These are phyloP conservation scores for Cheilinus undulatus DNA, from an alignment of 2,113 vertebrate genomes.

Conservation along the genomic window DNA sequence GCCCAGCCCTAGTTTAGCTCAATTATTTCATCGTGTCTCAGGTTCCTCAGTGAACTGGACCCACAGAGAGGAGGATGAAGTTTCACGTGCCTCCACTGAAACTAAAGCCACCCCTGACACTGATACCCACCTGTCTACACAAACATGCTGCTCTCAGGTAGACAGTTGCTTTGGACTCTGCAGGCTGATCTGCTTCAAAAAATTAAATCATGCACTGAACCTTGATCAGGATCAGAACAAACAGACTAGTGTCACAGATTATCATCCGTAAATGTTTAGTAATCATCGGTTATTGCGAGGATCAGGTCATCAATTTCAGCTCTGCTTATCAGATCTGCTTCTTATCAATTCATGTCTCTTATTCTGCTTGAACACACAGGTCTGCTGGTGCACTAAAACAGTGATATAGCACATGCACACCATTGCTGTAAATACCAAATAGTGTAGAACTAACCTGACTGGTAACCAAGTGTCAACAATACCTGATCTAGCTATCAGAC, in stretches of 20 bases:
- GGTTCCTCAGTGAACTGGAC: background rate
- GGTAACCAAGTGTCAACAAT: no score
- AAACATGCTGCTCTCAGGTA: constrained; percentile 22
- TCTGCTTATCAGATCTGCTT: no score
- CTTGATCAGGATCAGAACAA: background rate
- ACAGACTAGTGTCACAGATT: background rate
- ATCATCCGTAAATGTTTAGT: background rate
- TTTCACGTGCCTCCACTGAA: background rate
- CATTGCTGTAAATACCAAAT: no score
- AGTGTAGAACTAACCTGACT: no score
- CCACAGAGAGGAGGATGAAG: background rate
- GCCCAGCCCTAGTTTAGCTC: no score
- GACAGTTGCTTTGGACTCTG: background rate
- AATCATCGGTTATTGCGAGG: background rate
- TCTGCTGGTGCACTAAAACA: no score
- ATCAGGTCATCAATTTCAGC: no score
- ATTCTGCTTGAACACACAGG: no score
- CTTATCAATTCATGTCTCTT: no score
- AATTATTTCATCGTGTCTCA: no score
- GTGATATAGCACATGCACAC: no score
- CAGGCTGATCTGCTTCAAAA: constrained; percentile 1
- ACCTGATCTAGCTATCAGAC: no score
- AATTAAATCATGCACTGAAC: background rate
- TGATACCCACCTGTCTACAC: background rate
- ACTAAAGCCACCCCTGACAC: background rate